A percentile compares a stretch with the other conserved stretches of the same genome.
These are phyloP conservation scores for Isoperla grammatica DNA, from an alignment of 2,888 invertebrate species.

Conservation along the genomic window DNA sequence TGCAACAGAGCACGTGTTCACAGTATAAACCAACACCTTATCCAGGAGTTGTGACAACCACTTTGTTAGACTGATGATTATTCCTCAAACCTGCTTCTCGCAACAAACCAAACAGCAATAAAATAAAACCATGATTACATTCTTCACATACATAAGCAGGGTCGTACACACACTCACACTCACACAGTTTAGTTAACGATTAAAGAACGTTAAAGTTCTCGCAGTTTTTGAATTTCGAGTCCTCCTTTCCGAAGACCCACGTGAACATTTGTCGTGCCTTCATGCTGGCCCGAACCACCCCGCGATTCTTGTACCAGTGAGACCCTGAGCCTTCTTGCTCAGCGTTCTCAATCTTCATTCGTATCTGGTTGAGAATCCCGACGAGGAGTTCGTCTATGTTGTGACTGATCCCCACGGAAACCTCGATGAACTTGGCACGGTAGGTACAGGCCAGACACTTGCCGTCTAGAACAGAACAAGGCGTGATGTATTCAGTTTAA, in stretches of 20 bases:
- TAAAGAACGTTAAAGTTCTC: slow-evolving; percentile 83
- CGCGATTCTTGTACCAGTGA: slow-evolving; percentile 81
- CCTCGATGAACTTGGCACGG: slow-evolving; percentile 90
- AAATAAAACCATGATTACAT: too few species aligned
- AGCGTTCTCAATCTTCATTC: slow-evolving; percentile 63
- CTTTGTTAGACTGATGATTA: too few species aligned
- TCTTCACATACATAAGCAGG: too few species aligned
- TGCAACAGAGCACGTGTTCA: too few species aligned
- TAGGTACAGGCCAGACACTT: slow-evolving; percentile 87
- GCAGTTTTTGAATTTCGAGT: slow-evolving; percentile 87
- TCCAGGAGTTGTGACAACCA: neutral
- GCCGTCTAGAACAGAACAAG: slow-evolving; percentile 65
- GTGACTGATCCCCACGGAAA: slow-evolving; percentile 94
- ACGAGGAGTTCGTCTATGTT: slow-evolving; percentile 94
- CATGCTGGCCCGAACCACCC: slow-evolving; percentile 81
- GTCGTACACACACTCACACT: slow-evolving; percentile 1
- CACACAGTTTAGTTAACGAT: slow-evolving; percentile 37
- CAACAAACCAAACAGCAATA: slow-evolving; percentile 5
- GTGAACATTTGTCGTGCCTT: slow-evolving; percentile 81
- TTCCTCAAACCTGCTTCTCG: too few species aligned
- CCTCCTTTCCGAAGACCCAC: slow-evolving; percentile 86
- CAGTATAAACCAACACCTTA: neutral
- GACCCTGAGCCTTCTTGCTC: slow-evolving; percentile 48
- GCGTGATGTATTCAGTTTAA: slow-evolving; percentile 19
- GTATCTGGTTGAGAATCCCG: slow-evolving; percentile 85